These are phyloP conservation scores for Lontra canadensis DNA, from an alignment of 2,113 vertebrate species.

Conservation along the genomic window DNA sequence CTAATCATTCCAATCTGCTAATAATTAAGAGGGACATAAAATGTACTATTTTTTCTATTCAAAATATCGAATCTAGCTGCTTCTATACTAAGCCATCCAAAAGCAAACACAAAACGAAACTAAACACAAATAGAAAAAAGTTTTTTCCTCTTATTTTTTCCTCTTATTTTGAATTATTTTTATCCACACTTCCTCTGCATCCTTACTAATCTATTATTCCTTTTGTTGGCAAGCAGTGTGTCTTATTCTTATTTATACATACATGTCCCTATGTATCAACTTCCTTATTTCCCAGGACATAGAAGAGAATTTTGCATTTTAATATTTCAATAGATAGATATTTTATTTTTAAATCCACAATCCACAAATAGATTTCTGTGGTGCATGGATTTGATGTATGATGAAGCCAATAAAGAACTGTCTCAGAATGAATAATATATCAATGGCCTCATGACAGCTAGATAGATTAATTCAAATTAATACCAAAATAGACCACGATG, in stretches of 20 bases:
- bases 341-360: slow-evolving; percentile 38
- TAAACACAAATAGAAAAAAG: neutral
- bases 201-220: neutral
- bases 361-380: neutral
- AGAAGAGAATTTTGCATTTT: neutral
- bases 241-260: neutral
- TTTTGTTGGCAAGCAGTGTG: neutral
- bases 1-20: neutral
- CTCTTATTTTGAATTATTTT: neutral
- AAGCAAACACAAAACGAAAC: neutral
- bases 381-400: slow-evolving; percentile 35
- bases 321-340: slow-evolving; percentile 6
- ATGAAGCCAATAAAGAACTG: slow-evolving; percentile 22
- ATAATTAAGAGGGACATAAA: neutral
- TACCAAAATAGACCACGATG: slow-evolving; percentile 60
- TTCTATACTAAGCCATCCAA: neutral
- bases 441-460: slow-evolving; percentile 48
- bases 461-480: slow-evolving; percentile 71
- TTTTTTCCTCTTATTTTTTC: neutral
- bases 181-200: neutral
- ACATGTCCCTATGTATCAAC: neutral
- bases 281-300: neutral
- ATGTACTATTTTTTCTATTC: neutral
- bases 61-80: neutral
- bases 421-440: slow-evolving; percentile 41